Base-by-base conservation (phyloP, 2,888 invertebrate genomes). In the Tanytarsus gracilentus region DNA sequence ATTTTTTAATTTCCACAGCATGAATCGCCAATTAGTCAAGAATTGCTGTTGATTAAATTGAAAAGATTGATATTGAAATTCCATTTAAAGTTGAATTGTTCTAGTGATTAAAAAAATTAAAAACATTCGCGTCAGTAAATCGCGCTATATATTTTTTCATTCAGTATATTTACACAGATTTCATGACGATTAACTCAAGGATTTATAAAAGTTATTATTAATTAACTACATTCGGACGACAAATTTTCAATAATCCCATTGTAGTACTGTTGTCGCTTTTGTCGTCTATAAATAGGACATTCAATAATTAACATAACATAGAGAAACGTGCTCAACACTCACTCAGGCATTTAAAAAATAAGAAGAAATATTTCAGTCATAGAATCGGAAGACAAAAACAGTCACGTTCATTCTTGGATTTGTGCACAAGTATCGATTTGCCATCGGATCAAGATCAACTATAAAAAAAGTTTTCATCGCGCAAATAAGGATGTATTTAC, bases 401-500 rank as follows among this genome's bases (percentile, higher is more conserved):
- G 36, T 36, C 36, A 36, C 36, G 36, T 36, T 36, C 36, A n/a
- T 36, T 16, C n/a, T n/a, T n/a, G n/a, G n/a, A n/a, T 14, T 14
- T 36, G 3, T 36, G 16, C 36, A 36, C 7, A 36, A 14, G 36
- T 36, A 36, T 33, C 11, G n/a, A n/a, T n/a, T n/a, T n/a, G n/a
- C n/a, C n/a, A n/a, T n/a, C 33, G 3, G 3, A 33, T 33, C 33
- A 4, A 2, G n/a, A 33, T 11, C 33, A 33, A 33, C 9, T 33
- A n/a, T n/a, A n/a, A n/a, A n/a, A n/a, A n/a, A n/a, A n/a, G n/a
- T n/a, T n/a, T n/a, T n/a, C n/a, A n/a, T n/a, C n/a, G n/a, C n/a
- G n/a, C n/a, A n/a, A n/a, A n/a, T 33, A 11, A 52, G 21, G 30
- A 58, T 58, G 58, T 58, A 58, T 44, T 30, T 58, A 29, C 44